These are phyloP conservation scores for Ardeotis arabs DNA, from an alignment of 2,113 vertebrate species.

Conservation along the genomic window DNA sequence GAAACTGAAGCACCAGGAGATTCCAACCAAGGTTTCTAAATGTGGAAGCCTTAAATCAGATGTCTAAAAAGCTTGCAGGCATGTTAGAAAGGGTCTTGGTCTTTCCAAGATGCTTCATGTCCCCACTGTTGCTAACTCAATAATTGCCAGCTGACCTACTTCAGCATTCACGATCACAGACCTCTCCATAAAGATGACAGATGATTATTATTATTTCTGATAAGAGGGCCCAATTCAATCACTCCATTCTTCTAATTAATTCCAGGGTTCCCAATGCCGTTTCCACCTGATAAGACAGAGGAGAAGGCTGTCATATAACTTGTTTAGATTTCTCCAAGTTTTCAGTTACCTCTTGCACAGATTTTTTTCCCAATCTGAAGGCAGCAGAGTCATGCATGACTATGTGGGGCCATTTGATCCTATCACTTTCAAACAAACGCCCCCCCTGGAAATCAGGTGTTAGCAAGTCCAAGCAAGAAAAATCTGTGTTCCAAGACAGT, in stretches of 20 bases:
- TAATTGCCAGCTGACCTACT: neutral
- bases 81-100: neutral
- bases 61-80: neutral
- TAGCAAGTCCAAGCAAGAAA: conserved; percentile 58
- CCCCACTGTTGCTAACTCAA: neutral
- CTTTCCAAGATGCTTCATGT: neutral
- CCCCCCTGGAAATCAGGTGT: conserved; percentile 41
- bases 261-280: neutral
- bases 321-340: neutral
- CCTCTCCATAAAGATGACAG: neutral
- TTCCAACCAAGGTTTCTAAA: neutral
- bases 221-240: neutral
- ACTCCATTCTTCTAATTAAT: neutral
- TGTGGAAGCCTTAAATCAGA: neutral
- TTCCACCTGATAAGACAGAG: neutral
- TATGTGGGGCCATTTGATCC: conserved; percentile 47
- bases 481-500: neutral
- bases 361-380: neutral
- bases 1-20: neutral
- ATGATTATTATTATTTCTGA: neutral
- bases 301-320: neutral
- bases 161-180: neutral
- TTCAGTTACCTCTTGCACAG: conserved; percentile 36
- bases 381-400: conserved; percentile 56
- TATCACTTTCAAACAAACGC: conserved; percentile 23